Evolutionary conservation across 2,888 invertebrate species (phyloP), one percentile per base, ranked within the genome.

Genomic region (Drosophila incognita): DNA sequence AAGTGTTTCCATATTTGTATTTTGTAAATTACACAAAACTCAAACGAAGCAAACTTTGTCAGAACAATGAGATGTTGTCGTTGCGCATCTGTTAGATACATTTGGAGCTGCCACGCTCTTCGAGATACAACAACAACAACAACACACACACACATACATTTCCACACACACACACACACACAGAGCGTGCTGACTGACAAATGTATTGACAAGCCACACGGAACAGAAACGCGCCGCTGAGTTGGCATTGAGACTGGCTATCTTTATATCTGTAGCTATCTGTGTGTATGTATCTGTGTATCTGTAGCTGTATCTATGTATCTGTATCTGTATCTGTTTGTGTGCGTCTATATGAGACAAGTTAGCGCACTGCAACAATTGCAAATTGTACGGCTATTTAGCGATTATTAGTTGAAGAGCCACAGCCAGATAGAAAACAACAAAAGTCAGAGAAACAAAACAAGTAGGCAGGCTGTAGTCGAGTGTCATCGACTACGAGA

Each of bases 191-290:
- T 69, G 56, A 65, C 78, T 88, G 88, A 79, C 75, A 87, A 80
- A 76, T 76, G 76, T 90, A 87, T 90, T 81, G 90, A 88, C 83
- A 85, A 75, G 83, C 83, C 79, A 83, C 80, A 88, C 87, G 90
- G 88, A 88, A 87, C 88, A 87, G 86, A 83, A 80, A 90, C 86
- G 75, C 76, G 90, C 78, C 76, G 84, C 74, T 80, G 82, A 84
- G 85, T 89, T 85, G 89, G 85, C 85, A 85, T 85, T 85, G 85
- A 89, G 74, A 71, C 74, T 78, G 54, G 46, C 67, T 65, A 61
- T 71, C 46, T 68, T 13, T 67, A 59, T 73, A 54, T n/a, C 49
- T 51, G 57, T 63, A n/a, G 11, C 42, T 57, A 53, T 52, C 59
- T 65, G 61, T 69, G 57, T 66, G 61, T 40, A 51, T 64, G 63